Evolutionary conservation across 1,140 invertebrate genomes (phyloP).

Genomic region (Lycorma delicatula): DNA sequence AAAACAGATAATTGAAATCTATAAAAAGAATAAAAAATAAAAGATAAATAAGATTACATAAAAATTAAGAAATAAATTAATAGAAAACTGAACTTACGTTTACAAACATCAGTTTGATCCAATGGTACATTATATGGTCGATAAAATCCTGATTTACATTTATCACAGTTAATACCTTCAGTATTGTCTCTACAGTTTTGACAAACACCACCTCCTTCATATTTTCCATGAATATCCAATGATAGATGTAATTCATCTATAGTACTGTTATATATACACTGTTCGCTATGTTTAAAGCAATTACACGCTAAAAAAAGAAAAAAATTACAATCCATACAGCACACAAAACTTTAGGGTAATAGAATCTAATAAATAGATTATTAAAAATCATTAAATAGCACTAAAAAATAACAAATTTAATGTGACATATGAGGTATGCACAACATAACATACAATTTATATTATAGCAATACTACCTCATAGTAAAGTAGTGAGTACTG

Average conservation of each 20-base stretch:
- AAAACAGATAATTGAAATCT: background rate
- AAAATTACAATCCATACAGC: background rate
- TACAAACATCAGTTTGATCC: slow-evolving; percentile 86
- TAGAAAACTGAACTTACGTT: slow-evolving; percentile 51
- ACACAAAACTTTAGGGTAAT: background rate
- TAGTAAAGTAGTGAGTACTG: too few relatives aligned
- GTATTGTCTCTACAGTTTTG: slow-evolving; percentile 89
- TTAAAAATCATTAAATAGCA: too few relatives aligned
- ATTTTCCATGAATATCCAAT: slow-evolving; percentile 84
- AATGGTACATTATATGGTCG: slow-evolving; percentile 68
- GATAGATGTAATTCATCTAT: slow-evolving; percentile 70
- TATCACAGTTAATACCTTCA: slow-evolving; percentile 94
- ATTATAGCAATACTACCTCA: too few relatives aligned
- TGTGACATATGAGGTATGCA: too few relatives aligned
- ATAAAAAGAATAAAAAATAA: too few relatives aligned
- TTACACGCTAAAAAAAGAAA: slow-evolving; percentile 73
- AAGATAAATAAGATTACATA: too few relatives aligned
- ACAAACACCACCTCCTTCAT: slow-evolving; percentile 88
- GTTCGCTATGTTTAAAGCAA: slow-evolving; percentile 86
- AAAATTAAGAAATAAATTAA: too few relatives aligned
- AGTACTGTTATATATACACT: slow-evolving; percentile 82
- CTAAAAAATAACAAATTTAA: too few relatives aligned
- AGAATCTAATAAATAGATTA: too few relatives aligned
- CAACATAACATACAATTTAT: too few relatives aligned
- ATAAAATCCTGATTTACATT: slow-evolving; percentile 80